Conservation (phyloP, 2,113 vertebrate genomes). For the Murina feae region DNA sequence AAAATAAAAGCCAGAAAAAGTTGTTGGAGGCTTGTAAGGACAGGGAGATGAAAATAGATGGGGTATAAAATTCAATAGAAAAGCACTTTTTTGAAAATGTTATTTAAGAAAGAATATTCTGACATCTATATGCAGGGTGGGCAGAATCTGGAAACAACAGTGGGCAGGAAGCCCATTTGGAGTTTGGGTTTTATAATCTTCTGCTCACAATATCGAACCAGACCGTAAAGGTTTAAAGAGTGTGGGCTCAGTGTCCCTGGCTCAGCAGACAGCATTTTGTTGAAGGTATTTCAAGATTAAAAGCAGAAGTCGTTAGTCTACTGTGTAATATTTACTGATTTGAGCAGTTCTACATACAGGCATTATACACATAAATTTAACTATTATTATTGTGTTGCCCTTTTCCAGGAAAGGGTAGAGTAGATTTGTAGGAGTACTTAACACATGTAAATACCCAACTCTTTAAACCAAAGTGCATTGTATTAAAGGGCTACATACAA, state of each 20-base stretch:
- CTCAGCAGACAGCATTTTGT: not conserved
- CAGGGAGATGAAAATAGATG: slow-evolving; percentile 62
- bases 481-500: slow-evolving; percentile 80
- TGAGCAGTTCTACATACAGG: slow-evolving; percentile 72
- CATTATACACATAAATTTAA: slow-evolving; percentile 79
- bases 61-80: slow-evolving; percentile 56
- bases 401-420: slow-evolving; percentile 84
- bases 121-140: slow-evolving; percentile 42
- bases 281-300: slow-evolving; percentile 8
- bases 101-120: slow-evolving; percentile 60
- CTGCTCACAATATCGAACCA: not conserved
- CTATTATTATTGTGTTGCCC: slow-evolving; percentile 83
- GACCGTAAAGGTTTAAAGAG: not conserved
- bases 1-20: slow-evolving; percentile 54
- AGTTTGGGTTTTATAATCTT: slow-evolving; percentile 44
- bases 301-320: slow-evolving; percentile 50
- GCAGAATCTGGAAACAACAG: slow-evolving; percentile 49
- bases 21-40: slow-evolving; percentile 64
- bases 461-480: slow-evolving; percentile 70
- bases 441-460: slow-evolving; percentile 80
- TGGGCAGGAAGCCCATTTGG: slow-evolving; percentile 43
- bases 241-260: not conserved
- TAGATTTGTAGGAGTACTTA: slow-evolving; percentile 84
- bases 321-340: slow-evolving; percentile 65
- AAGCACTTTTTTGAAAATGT: slow-evolving; percentile 44